Percentiles rank a stretch among this genome's conserved stretches.
Evolutionary conservation across 2,113 vertebrate species (phyloP).

Genomic region (Hyaena hyaena): DNA sequence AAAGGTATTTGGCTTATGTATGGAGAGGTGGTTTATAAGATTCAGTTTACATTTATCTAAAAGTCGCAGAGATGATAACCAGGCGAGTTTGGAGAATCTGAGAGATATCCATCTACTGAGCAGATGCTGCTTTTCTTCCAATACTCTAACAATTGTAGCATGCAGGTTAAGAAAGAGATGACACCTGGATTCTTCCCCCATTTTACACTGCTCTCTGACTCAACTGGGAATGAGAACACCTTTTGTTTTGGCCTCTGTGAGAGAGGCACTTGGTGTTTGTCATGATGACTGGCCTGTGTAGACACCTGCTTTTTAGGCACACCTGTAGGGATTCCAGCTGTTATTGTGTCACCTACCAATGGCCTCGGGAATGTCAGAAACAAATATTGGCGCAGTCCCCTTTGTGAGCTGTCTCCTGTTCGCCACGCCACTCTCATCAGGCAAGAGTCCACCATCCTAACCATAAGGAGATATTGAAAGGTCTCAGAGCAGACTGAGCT

Average conservation of each 20-base stretch:
- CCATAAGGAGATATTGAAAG: background rate
- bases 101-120: background rate
- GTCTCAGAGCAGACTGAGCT: background rate
- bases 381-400: background rate
- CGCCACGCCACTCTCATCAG: background rate
- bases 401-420: background rate
- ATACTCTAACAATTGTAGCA: background rate
- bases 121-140: background rate
- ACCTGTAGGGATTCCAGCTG: constrained; percentile 30
- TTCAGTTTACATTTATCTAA: constrained; percentile 69
- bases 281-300: constrained; percentile 30
- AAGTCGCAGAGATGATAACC: constrained; percentile 65
- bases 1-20: constrained; percentile 77
- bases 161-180: background rate
- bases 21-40: constrained; percentile 65
- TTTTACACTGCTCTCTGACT: constrained; percentile 13
- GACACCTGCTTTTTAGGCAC: constrained; percentile 56
- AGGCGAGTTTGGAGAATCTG: background rate
- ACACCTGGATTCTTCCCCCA: background rate
- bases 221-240: background rate
- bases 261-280: constrained; percentile 1
- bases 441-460: background rate
- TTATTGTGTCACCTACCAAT: background rate
- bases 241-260: background rate
- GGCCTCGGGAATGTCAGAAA: background rate